A percentile compares a stretch with the other conserved stretches of the same genome.
Conservation (phyloP, 2,113 vertebrate species). For the Vimba vimba region DNA sequence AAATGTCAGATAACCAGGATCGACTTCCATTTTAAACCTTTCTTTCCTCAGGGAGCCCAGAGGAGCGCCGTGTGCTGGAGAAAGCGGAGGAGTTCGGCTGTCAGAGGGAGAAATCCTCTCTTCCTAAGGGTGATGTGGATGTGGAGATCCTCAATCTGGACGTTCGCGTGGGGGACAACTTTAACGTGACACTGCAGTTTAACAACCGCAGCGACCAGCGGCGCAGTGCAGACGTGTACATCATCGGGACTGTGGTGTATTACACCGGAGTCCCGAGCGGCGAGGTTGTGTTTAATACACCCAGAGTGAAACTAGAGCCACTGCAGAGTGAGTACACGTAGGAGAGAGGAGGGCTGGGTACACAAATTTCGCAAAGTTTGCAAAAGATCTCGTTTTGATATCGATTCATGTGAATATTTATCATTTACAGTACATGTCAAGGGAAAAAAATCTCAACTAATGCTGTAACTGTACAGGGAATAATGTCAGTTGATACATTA, state of each 20-base stretch:
- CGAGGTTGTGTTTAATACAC: constrained; percentile 82
- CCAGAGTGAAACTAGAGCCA: constrained; percentile 63
- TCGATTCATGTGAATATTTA: too few relatives aligned
- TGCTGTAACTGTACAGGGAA: too few relatives aligned
- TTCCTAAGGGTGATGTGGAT: constrained; percentile 72
- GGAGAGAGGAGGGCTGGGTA: background rate
- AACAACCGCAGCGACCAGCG: constrained; percentile 74
- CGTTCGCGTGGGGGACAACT: constrained; percentile 80
- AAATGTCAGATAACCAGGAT: background rate
- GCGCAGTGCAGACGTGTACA: constrained; percentile 77
- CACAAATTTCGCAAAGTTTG: too few relatives aligned
- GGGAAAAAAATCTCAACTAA: too few relatives aligned
- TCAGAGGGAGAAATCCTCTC: constrained; percentile 68
- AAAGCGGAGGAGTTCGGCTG: constrained; percentile 88
- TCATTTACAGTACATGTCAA: too few relatives aligned
- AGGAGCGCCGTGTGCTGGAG: constrained; percentile 88
- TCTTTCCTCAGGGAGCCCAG: constrained; percentile 77
- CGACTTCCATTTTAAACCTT: background rate
- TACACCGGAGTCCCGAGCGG: constrained; percentile 88
- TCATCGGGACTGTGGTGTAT: constrained; percentile 86
- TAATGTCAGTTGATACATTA: too few relatives aligned
- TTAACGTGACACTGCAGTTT: constrained; percentile 84
- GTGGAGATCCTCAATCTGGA: constrained; percentile 81
- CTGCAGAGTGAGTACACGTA: constrained; percentile 62
- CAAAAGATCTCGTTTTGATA: too few relatives aligned